A percentile compares a stretch with the other conserved stretches of the same genome.
These are phyloP conservation scores for Platyscapa corneri DNA, from an alignment of 1,140 invertebrate genomes.

Conservation along the genomic window DNA sequence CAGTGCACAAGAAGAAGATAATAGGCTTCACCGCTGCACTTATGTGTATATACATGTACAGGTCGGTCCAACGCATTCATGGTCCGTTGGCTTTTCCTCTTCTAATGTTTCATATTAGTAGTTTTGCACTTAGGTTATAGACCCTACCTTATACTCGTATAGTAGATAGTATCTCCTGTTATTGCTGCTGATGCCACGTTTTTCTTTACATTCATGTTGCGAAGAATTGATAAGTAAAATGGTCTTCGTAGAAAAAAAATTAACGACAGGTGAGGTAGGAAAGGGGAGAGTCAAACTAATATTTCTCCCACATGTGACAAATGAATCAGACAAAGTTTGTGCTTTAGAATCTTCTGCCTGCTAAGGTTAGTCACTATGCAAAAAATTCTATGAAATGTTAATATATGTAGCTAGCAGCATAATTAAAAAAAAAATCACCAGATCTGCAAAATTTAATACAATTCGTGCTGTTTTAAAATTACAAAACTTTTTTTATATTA, in stretches of 20 bases:
- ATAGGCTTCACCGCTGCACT: slow-evolving; percentile 19
- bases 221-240: slow-evolving; percentile 6
- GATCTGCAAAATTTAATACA: neutral
- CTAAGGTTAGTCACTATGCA: no score
- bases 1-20: slow-evolving; percentile 26
- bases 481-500: no score
- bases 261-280: no score
- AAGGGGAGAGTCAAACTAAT: slow-evolving; percentile 10
- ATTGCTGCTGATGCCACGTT: neutral
- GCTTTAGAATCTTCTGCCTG: neutral
- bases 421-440: neutral
- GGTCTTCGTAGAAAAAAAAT: neutral
- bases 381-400: no score
- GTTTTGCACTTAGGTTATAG: slow-evolving; percentile 58
- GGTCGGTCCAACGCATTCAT: slow-evolving; percentile 6
- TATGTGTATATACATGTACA: no score
- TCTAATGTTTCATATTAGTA: neutral
- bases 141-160: slow-evolving; percentile 55
- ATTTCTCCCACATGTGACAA: neutral
- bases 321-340: neutral
- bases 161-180: slow-evolving; percentile 12
- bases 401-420: neutral
- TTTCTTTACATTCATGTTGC: neutral
- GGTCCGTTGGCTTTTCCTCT: slow-evolving; percentile 53
- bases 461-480: neutral